Conservation (phyloP, 2,113 vertebrate species). For the Pedetes capensis region DNA sequence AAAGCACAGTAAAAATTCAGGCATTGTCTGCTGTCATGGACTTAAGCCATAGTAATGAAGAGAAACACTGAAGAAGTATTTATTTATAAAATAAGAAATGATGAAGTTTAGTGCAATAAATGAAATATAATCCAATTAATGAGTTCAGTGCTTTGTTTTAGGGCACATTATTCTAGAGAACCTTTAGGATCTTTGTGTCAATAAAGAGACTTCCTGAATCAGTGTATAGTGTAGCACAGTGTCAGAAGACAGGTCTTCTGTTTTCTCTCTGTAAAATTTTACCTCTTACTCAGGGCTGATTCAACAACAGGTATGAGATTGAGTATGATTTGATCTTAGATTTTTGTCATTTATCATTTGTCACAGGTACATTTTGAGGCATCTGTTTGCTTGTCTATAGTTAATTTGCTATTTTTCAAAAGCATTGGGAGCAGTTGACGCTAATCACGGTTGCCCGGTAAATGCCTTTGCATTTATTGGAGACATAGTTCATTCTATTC, state of each 20-base stretch:
- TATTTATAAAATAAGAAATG: not conserved
- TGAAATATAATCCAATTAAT: not conserved
- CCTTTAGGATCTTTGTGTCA: not conserved
- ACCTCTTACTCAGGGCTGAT: not conserved
- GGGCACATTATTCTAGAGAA: not conserved
- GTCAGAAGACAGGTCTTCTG: not conserved
- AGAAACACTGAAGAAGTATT: not conserved
- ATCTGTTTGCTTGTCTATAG: conserved; percentile 29
- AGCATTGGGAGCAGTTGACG: conserved; percentile 19
- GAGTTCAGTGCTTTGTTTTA: not conserved
- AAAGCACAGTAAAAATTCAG: not conserved
- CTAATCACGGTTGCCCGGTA: not conserved
- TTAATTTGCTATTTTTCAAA: conserved; percentile 42
- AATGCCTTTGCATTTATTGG: conserved; percentile 2
- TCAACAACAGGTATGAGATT: not conserved
- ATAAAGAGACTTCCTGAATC: not conserved
- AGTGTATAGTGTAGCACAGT: not conserved
- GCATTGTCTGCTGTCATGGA: rapidly evolving
- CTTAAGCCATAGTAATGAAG: not conserved
- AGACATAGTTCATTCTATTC: not conserved
- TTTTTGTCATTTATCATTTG: conserved; percentile 32
- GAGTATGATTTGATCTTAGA: not conserved
- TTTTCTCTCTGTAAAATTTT: not conserved
- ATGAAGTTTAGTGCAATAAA: not conserved
- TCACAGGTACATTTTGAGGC: not conserved